phyloP scores from a whole-genome alignment of 2,888 invertebrate genomes.

The Tromatobia lineatoria region DNA sequence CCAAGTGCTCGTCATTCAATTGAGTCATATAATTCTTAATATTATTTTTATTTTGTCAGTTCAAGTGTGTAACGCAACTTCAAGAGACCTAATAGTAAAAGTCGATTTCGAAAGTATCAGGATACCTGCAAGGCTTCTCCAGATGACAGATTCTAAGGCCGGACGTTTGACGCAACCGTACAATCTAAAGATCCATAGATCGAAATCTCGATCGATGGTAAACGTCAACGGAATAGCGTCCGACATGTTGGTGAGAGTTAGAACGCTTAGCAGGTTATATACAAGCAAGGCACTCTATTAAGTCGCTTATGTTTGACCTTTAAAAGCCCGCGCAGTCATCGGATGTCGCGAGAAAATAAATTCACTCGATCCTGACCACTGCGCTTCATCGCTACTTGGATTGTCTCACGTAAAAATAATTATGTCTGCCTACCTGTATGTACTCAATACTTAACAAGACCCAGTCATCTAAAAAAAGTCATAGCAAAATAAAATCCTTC shows the following conservation, averaged over 20 bases:
- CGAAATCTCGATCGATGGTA: conserved; percentile 48
- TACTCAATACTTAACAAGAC: no score
- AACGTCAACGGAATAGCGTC: neutral
- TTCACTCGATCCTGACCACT: conserved; percentile 46
- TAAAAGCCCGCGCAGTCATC: conserved; percentile 53
- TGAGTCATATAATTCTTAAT: no score
- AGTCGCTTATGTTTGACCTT: conserved; percentile 53
- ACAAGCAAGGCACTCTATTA: conserved; percentile 19
- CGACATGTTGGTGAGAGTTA: neutral
- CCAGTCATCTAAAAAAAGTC: no score
- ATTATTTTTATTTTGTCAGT: neutral
- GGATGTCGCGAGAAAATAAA: conserved; percentile 53
- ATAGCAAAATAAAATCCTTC: no score
- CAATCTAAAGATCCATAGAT: conserved; percentile 50
- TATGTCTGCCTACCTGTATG: no score
- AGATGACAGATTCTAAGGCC: neutral
- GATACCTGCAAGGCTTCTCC: neutral
- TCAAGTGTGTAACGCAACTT: neutral
- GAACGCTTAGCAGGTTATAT: conserved; percentile 17
- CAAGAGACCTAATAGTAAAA: neutral
- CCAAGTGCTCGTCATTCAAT: no score
- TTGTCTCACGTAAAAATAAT: no score
- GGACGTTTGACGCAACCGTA: neutral
- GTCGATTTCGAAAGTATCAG: conserved; percentile 28
- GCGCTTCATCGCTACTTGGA: conserved; percentile 27